A percentile compares a stretch with the other conserved stretches of the same genome.
Evolutionary conservation across 2,888 invertebrate species (phyloP).

Genomic region (Cheilosia variabilis): DNA sequence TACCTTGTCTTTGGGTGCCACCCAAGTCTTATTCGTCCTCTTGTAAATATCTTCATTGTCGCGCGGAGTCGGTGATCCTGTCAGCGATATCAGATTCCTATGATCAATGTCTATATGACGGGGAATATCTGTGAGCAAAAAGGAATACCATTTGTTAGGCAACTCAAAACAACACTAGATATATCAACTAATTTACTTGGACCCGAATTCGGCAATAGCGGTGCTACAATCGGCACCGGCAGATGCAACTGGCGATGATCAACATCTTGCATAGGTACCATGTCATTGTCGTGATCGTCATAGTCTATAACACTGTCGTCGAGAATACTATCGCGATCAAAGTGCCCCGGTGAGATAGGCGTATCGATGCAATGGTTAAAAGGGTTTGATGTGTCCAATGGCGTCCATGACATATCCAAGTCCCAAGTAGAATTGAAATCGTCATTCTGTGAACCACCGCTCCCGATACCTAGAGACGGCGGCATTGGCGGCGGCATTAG

Average conservation of each 20-base stretch:
- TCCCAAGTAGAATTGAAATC: slow-evolving; percentile 84
- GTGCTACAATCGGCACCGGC: slow-evolving; percentile 83
- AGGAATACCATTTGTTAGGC: background rate
- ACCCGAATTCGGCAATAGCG: slow-evolving; percentile 29
- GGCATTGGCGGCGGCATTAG: slow-evolving; percentile 81
- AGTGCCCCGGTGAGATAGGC: slow-evolving; percentile 88
- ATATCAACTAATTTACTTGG: slow-evolving; percentile 37
- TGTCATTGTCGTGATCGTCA: slow-evolving; percentile 85
- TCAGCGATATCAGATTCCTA: slow-evolving; percentile 92
- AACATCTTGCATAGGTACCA: slow-evolving; percentile 84
- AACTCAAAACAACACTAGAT: background rate
- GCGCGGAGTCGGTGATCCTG: slow-evolving; percentile 86
- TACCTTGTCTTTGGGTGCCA: slow-evolving; percentile 76
- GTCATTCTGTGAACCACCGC: slow-evolving; percentile 71
- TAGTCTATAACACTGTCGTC: slow-evolving; percentile 85
- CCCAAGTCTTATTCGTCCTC: slow-evolving; percentile 76
- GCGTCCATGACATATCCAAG: slow-evolving; percentile 84
- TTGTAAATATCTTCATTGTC: slow-evolving; percentile 74
- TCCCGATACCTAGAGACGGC: slow-evolving; percentile 77
- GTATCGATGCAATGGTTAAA: slow-evolving; percentile 84
- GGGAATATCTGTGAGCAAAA: slow-evolving; percentile 78
- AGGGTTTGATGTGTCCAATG: slow-evolving; percentile 81
- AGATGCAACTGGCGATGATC: slow-evolving; percentile 86
- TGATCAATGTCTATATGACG: slow-evolving; percentile 89
- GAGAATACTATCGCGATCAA: slow-evolving; percentile 86